Percentiles rank a stretch among this genome's conserved stretches.
These are phyloP conservation scores for Pollimyrus isidori DNA, from an alignment of 2,113 vertebrate species.

Conservation along the genomic window DNA sequence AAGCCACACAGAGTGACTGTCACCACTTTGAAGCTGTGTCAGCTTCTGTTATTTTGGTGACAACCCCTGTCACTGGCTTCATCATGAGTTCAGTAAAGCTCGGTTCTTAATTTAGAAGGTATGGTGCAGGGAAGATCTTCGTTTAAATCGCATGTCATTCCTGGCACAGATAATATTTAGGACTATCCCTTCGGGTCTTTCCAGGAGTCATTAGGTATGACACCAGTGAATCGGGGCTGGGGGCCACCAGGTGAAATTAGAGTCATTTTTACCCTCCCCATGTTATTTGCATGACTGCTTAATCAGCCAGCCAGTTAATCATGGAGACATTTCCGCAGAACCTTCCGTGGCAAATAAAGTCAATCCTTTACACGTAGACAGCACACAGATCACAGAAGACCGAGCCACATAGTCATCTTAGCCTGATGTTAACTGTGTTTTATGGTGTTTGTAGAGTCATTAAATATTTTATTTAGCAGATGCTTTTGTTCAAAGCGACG, in stretches of 20 bases:
- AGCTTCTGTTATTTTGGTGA: background rate
- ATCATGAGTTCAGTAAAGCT: background rate
- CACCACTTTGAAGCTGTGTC: background rate
- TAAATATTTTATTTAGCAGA: background rate
- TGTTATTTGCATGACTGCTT: background rate
- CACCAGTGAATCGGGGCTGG: background rate
- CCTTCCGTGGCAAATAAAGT: background rate
- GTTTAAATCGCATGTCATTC: background rate
- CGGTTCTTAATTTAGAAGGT: background rate
- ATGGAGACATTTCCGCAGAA: background rate
- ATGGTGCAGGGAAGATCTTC: background rate
- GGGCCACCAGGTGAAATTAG: background rate
- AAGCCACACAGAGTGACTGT: background rate
- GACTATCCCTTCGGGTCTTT: background rate
- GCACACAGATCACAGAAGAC: background rate
- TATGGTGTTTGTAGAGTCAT: background rate
- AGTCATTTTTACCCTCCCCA: background rate
- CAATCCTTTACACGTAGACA: background rate
- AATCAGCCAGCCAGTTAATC: slow-evolving; percentile 7
- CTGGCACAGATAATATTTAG: background rate
- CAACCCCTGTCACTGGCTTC: background rate
- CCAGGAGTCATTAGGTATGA: background rate
- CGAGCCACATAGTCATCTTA: background rate
- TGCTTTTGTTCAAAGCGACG: background rate
- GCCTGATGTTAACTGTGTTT: background rate